Base-by-base conservation (phyloP, 2,113 vertebrate species). In the Cyprinodon brontotheroides region DNA sequence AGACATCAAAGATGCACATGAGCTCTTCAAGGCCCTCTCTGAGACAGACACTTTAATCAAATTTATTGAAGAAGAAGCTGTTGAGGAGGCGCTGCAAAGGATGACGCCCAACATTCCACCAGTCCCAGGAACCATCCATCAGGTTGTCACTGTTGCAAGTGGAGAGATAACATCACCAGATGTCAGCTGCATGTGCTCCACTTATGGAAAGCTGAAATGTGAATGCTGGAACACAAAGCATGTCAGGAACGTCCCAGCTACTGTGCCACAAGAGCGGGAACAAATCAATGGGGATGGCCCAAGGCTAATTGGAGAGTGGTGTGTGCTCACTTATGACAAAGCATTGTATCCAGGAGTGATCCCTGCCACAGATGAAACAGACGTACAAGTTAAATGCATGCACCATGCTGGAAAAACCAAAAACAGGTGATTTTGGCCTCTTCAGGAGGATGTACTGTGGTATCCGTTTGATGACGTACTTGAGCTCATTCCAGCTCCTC, bases 271-370 rank as follows among this genome's bases (percentile, higher is more conserved):
- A 45, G 3, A 1, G 63, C 40, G 45, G n/a, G 22, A 43, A 40
- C 38, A 65, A 45, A 65, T 65, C 64, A n/a, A 11, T 43, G 43
- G 63, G 63, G 38, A 65, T 41, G 63, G 41, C 63, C 38, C 63
- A 65, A 17, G 41, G 40, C 17, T 65, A 3, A 45, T 64, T 3
- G 62, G 62, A 38, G 6, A 40, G 38, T 64, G 38, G 37, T 40
- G 37, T 40, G 20, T 43, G 64, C 20, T 43, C 40, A 45, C 39
- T 0, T 45, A 65, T 22, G 64, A 64, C 2, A 41, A 64, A 40
- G 3, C 17, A 22, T 22, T 29, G 5, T 65, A 29, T 13, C 64
- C 62, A 39, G 63, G 29, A 12, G 14, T 39, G 12, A 38, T 36
- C 3, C 61, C 13, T 40, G 13, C 20, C 40, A 41, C 9, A 41